Evolutionary conservation across 2,113 vertebrate species (phyloP).

Genomic region (Phaetusa simplex): DNA sequence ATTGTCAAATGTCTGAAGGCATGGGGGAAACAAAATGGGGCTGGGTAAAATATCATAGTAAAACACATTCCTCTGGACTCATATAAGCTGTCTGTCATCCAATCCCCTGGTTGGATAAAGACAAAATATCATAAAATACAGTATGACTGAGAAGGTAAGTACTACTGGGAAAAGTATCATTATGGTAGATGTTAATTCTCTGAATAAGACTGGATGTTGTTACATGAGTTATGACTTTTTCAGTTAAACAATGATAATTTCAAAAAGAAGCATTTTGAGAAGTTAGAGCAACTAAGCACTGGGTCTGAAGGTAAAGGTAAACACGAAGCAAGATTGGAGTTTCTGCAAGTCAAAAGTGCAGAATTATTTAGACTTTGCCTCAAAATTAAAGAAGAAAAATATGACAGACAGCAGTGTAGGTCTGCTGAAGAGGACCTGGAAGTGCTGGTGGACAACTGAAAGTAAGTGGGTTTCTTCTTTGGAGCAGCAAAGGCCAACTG

Average conservation of each 20-base stretch:
- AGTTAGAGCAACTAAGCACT: neutral
- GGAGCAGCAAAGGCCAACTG: neutral
- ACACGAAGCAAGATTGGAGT: neutral
- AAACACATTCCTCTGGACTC: neutral
- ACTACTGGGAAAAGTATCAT: neutral
- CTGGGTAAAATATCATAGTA: neutral
- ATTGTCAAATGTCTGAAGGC: neutral
- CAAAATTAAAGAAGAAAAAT: neutral
- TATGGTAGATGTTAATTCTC: neutral
- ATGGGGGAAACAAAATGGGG: neutral
- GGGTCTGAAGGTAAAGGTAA: neutral
- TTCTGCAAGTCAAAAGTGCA: neutral
- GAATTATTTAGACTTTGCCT: neutral
- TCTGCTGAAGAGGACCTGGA: neutral
- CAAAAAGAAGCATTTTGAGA: neutral
- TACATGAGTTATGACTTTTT: neutral
- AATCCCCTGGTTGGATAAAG: neutral
- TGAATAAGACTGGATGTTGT: neutral
- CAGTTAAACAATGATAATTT: neutral
- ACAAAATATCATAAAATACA: neutral
- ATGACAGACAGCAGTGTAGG: neutral
- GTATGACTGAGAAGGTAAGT: neutral
- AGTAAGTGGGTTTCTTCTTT: neutral
- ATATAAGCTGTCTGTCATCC: accelerated
- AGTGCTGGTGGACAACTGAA: neutral